Percentiles rank a stretch among this genome's conserved stretches.
Evolutionary conservation across 1,140 invertebrate genomes (phyloP).

Genomic region (Thalassaphorura encarpata): DNA sequence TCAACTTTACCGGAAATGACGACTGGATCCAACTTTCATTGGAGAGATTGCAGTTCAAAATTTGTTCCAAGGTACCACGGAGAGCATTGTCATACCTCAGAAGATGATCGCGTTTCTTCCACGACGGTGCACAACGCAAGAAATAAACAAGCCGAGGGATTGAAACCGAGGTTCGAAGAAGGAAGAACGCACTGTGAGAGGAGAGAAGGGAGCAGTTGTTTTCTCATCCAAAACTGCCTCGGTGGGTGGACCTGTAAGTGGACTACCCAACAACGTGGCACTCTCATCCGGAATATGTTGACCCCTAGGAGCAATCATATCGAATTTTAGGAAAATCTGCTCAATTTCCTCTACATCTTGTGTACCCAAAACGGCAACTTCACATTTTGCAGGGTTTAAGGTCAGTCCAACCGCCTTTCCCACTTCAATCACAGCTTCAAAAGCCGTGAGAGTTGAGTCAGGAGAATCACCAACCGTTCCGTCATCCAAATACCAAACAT

Average conservation of each 20-base stretch:
- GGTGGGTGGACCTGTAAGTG: not conserved
- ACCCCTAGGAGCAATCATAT: not conserved
- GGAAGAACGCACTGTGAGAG: not conserved
- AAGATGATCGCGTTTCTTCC: not conserved
- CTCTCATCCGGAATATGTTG: not conserved
- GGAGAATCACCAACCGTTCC: not conserved
- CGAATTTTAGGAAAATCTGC: not conserved
- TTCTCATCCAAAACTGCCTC: not conserved
- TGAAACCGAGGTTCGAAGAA: slow-evolving; percentile 1
- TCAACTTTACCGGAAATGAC: too few relatives aligned
- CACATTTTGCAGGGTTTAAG: not conserved
- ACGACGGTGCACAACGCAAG: not conserved
- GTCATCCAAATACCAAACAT: slow-evolving; percentile 2
- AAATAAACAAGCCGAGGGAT: slow-evolving; percentile 2
- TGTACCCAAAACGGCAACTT: not conserved
- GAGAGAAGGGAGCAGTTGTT: not conserved
- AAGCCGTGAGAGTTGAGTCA: not conserved
- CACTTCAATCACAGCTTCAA: not conserved
- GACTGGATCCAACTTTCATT: too few relatives aligned
- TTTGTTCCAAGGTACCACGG: not conserved
- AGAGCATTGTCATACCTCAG: not conserved
- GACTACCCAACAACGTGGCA: not conserved
- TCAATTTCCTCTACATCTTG: not conserved
- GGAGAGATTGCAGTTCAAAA: too few relatives aligned
- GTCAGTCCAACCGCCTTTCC: not conserved